Evolutionary conservation across 1,140 invertebrate genomes (phyloP), one percentile per base, ranked within the genome.

Genomic region (Aricia agestis): DNA sequence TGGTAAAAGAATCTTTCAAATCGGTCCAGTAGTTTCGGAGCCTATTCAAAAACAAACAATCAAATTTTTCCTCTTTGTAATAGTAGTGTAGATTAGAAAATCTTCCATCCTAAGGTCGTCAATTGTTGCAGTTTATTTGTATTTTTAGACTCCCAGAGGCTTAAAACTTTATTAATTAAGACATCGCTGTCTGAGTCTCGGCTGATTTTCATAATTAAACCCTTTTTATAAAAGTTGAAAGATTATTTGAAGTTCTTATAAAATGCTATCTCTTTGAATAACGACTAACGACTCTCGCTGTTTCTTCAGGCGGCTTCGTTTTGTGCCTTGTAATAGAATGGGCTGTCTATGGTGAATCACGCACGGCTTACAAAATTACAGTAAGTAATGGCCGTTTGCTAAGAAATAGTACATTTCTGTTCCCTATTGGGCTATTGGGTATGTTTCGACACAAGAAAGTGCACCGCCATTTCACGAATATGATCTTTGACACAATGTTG

Each of bases 371-470:
- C 13, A 52, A 52, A 52, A 52, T 52, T 52, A 52, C 45, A 13
- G 45, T 52, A 52, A 52, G 45, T 52, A 52, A 52, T 52, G 45
- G 45, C 45, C 45, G 45, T 52, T 52, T 52, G 45, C 45, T 52
- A 52, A 10, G 45, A 59, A 59, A 18, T 18, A 10, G 17, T 17
- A 11, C 58, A 59, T 59, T 59, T 59, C n/a, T 19, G 18, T 19
- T 63, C 59, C 59, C 17, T 63, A 63, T 63, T 25, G 19, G 59
- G 59, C 17, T 63, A 63, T 63, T 25, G 19, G 59, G 59, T 63
- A 19, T 63, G 59, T 17, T 59, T 18, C 58, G 18, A 11, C n/a
- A 17, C 17, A 19, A 19, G 59, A 63, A 63, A 19, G 17, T 6
- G 2, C 10, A 6, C 5, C 59, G 18, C 59, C 18, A 63, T 63